Conservation (phyloP, 2,113 vertebrate genomes). For the Phoxinus phoxinus region DNA sequence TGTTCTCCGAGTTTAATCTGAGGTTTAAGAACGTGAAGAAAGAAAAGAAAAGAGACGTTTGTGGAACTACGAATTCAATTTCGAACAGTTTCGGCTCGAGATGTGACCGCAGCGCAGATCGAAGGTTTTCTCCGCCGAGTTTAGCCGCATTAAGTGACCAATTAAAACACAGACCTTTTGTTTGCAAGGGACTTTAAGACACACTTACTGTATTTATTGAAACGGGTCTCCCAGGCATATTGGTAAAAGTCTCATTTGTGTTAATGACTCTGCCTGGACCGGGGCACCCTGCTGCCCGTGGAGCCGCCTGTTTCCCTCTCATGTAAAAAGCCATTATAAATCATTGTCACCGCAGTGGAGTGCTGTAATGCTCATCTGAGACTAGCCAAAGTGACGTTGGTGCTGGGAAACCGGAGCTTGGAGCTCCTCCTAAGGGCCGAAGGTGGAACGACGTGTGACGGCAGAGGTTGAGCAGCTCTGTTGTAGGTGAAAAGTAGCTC, state of each 20-base stretch:
- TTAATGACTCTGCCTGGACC: slow-evolving; percentile 48
- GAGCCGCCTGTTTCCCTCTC: slow-evolving; percentile 6
- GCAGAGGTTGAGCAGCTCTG: slow-evolving; percentile 5
- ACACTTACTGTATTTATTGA: slow-evolving; percentile 38
- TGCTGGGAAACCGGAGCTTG: slow-evolving; percentile 40
- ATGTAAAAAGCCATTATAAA: slow-evolving; percentile 56
- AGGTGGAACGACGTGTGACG: not conserved
- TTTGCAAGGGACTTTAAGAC: slow-evolving; percentile 25
- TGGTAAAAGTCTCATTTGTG: slow-evolving; percentile 57
- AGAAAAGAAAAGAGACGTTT: not conserved
- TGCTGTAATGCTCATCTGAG: slow-evolving; percentile 35
- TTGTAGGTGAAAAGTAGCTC: slow-evolving; percentile 22
- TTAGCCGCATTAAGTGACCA: not conserved
- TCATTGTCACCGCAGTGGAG: slow-evolving; percentile 55
- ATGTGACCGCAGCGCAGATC: not conserved
- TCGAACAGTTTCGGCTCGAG: slow-evolving; percentile 15
- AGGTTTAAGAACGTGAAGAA: slow-evolving; percentile 14
- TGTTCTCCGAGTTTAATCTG: not conserved
- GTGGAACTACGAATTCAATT: slow-evolving; percentile 31
- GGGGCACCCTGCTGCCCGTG: slow-evolving; percentile 42
- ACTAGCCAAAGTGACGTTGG: not conserved
- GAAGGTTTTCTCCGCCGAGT: not conserved
- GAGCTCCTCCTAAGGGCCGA: not conserved
- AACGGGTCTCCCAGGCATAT: slow-evolving; percentile 46
- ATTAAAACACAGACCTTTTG: slow-evolving; percentile 34